Percentiles rank a stretch among this genome's conserved stretches.
Conservation (phyloP, 2,888 invertebrate genomes). For the Cylindroiulus punctatus region DNA sequence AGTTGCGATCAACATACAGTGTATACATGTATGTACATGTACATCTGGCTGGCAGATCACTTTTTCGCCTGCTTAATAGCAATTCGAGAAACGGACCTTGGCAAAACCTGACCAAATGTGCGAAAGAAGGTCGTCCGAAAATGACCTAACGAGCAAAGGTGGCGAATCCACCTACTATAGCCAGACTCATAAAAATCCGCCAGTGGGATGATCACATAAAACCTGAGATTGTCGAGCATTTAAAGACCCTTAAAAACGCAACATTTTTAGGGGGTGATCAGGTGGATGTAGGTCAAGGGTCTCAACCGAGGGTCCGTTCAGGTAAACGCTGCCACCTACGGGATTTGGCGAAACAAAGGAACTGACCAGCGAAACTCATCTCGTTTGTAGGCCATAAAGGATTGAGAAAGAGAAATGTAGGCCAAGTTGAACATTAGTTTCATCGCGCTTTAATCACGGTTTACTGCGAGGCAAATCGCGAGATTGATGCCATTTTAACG, state of each 20-base stretch:
- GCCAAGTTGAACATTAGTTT: constrained; percentile 47
- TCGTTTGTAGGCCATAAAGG: constrained; percentile 23
- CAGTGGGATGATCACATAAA: neutral
- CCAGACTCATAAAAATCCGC: neutral
- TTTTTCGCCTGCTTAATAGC: too few species aligned
- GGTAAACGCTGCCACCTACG: neutral
- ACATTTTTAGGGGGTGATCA: neutral
- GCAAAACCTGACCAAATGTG: neutral
- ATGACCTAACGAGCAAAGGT: neutral
- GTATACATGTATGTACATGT: too few species aligned
- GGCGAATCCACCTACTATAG: neutral
- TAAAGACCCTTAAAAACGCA: neutral
- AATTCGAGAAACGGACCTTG: too few species aligned
- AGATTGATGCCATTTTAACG: constrained; percentile 38
- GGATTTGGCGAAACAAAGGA: neutral
- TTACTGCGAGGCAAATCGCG: neutral
- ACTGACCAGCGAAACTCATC: neutral
- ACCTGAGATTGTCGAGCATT: neutral
- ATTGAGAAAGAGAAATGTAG: constrained; percentile 27
- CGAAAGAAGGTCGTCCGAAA: constrained; percentile 12
- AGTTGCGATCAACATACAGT: too few species aligned
- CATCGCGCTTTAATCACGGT: constrained; percentile 28
- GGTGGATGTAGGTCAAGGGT: constrained; percentile 29
- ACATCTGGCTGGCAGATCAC: too few species aligned
- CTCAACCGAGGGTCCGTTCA: constrained; percentile 2